Evolutionary conservation across 2,113 vertebrate species (phyloP).

Genomic region (Gavialis gangeticus): DNA sequence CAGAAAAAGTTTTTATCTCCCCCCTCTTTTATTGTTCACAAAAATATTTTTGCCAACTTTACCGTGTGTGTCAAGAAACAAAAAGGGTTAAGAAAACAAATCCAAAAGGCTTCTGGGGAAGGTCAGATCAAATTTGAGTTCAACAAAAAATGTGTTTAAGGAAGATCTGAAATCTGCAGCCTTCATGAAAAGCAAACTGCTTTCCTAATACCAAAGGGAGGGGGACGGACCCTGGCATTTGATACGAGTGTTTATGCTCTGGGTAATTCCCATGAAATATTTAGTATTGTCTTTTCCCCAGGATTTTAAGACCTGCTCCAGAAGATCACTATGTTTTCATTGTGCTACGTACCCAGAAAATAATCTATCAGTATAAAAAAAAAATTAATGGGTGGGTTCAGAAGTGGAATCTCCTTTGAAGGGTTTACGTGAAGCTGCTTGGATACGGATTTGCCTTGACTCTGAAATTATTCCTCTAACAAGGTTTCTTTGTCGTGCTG

Average conservation of each 20-base stretch:
- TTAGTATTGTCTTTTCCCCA: not conserved
- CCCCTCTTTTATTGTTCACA: not conserved
- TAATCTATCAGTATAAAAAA: not conserved
- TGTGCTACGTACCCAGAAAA: not conserved
- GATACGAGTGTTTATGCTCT: not conserved
- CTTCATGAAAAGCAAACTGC: not conserved
- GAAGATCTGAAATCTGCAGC: not conserved
- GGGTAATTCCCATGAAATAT: not conserved
- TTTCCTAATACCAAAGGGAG: too few species aligned
- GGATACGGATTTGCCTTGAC: conserved; percentile 29
- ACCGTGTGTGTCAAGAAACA: not conserved
- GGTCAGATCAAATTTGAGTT: too few species aligned
- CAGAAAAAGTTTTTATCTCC: not conserved
- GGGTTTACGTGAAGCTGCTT: not conserved
- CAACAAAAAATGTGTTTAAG: too few species aligned
- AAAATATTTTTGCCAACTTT: not conserved
- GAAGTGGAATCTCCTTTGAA: not conserved
- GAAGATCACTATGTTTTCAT: not conserved
- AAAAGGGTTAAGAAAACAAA: not conserved
- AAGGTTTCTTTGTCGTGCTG: not conserved
- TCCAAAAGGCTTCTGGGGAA: not conserved
- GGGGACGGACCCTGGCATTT: not conserved
- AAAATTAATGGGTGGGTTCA: not conserved
- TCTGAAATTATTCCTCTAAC: conserved; percentile 17
- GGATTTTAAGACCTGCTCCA: not conserved